Evolutionary conservation across 2,888 invertebrate species (phyloP), one percentile per base, ranked within the genome.

Genomic region (Cantharis rustica): DNA sequence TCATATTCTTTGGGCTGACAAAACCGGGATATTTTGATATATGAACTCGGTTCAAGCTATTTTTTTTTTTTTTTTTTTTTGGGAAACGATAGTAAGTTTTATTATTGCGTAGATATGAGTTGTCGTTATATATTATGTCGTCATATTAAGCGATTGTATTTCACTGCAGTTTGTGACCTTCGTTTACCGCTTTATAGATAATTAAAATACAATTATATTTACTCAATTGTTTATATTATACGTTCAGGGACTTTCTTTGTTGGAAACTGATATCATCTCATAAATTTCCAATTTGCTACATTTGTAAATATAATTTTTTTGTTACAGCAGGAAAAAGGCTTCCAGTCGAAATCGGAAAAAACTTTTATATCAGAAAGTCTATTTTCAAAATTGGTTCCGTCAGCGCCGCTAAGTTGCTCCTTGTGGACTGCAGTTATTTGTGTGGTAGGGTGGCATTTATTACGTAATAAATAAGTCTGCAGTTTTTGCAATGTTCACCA

Each of bases 341-440:
- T 47, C 26, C 72, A 74, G 68, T 73, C 77, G 17, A 69, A 70
- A 47, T 31, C 74, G 13, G 78, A 78, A 26, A 69, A 72, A 66
- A 72, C 75, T 16, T 76, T 79, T 64, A 75, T 79, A 73, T 75
- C 79, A 16, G 70, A 76, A 15, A 72, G 91, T 23, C 87, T 91
- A 75, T 88, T 92, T 79, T 91, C 91, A 0, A 90, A 91, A 73
- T 89, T 92, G 66, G 89, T 91, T 66, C 90, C 91, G n/a, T 47
- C 47, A 64, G 89, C 90, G 81, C 90, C 90, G 80, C 84, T 91
- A 15, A 89, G 90, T 16, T 90, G 91, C 0, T 90, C 91, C 1
- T 89, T 91, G 72, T 92, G 92, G 88, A 92, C 92, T 3, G 92
- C 92, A 4, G 91, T 92, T 26, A 89, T 92, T 73, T 90, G 92